These are phyloP conservation scores for Taeniopygia guttata DNA, from an alignment of 2,797 vertebrate species.

Conservation along the genomic window DNA sequence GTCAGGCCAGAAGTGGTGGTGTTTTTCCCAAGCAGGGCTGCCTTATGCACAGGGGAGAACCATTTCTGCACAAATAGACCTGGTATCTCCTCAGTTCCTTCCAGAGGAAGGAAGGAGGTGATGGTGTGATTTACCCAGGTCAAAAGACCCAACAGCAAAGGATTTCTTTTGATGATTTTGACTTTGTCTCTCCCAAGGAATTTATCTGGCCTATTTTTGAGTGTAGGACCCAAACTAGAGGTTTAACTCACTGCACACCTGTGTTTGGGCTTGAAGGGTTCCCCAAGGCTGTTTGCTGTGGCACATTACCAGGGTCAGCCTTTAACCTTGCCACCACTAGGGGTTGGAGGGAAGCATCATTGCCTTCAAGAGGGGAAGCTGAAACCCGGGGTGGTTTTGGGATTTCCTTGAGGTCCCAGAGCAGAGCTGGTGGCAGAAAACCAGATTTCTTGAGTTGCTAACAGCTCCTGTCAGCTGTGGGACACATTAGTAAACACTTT, in stretches of 20 bases:
- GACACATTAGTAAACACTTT: background rate
- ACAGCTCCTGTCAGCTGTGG: slow-evolving; percentile 20
- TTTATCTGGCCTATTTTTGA: background rate
- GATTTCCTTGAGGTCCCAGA: slow-evolving; percentile 5
- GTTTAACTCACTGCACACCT: background rate
- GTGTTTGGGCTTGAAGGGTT: background rate
- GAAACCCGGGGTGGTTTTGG: background rate
- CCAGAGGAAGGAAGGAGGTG: background rate
- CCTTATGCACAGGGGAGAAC: background rate
- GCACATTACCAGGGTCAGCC: background rate
- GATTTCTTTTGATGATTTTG: background rate
- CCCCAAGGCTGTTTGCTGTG: background rate
- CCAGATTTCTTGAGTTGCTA: background rate
- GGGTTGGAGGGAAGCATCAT: background rate
- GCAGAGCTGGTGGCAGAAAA: slow-evolving; percentile 21
- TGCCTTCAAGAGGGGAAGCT: background rate
- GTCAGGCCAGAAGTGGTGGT: background rate
- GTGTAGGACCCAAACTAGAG: background rate
- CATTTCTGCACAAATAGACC: background rate
- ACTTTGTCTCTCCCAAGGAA: background rate
- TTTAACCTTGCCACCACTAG: background rate
- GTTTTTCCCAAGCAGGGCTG: background rate
- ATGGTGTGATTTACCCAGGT: background rate
- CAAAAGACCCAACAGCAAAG: background rate
- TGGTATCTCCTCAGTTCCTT: background rate